phyloP scores from a whole-genome alignment of 2,113 vertebrate genomes.

The Sander lucioperca region DNA sequence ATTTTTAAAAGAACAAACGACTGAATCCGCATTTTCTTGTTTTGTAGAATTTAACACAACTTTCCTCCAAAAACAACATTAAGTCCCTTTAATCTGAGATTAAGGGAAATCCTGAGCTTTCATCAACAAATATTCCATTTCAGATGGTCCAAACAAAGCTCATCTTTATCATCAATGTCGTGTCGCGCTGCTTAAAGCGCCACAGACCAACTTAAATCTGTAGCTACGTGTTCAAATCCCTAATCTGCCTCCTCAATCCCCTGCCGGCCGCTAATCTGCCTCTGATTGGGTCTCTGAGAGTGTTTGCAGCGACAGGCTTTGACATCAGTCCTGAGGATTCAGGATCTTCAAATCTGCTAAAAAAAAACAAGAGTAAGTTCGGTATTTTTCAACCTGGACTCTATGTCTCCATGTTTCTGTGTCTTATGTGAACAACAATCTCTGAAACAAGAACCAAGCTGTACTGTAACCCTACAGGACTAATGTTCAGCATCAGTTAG shows the following conservation, averaged over 20 bases:
- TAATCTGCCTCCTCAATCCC: slow-evolving; percentile 51
- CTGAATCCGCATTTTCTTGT: neutral
- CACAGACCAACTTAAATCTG: slow-evolving; percentile 24
- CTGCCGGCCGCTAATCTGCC: slow-evolving; percentile 37
- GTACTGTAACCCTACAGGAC: too few species aligned
- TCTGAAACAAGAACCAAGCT: too few species aligned
- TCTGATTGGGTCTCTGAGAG: slow-evolving; percentile 23
- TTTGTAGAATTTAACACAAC: slow-evolving; percentile 5
- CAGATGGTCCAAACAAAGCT: slow-evolving; percentile 36
- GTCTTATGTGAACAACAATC: too few species aligned
- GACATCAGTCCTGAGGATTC: slow-evolving; percentile 29
- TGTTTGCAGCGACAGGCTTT: slow-evolving; percentile 21
- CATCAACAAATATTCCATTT: slow-evolving; percentile 34
- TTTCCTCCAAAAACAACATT: slow-evolving; percentile 8
- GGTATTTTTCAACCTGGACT: too few species aligned
- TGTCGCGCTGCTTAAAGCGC: neutral
- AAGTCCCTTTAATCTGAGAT: slow-evolving; percentile 44
- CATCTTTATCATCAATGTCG: neutral
- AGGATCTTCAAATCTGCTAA: neutral
- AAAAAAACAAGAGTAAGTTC: too few species aligned
- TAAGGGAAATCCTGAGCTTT: slow-evolving; percentile 31
- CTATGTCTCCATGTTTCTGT: too few species aligned
- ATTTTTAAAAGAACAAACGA: slow-evolving; percentile 14
- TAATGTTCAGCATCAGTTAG: too few species aligned
- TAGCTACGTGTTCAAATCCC: slow-evolving; percentile 28